A percentile compares a stretch with the other conserved stretches of the same genome.
Evolutionary conservation across 2,888 invertebrate genomes (phyloP).

Genomic region (Volucella zonaria): DNA sequence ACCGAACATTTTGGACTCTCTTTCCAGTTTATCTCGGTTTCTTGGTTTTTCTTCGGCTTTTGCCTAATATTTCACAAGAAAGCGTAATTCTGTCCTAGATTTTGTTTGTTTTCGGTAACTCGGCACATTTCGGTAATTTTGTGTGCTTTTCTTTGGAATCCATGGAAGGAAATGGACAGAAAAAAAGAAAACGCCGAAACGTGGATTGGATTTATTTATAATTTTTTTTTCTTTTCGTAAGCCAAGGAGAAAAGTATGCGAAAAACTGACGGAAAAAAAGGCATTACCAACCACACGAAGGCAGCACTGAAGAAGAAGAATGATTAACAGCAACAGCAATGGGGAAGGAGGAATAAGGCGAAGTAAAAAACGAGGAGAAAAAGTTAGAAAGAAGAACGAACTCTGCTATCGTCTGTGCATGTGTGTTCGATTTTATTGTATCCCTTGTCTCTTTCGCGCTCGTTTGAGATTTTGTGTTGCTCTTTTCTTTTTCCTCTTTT

Average conservation of each 20-base stretch:
- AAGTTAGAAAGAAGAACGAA: neutral
- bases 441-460: constrained; percentile 15
- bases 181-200: neutral
- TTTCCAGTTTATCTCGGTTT: neutral
- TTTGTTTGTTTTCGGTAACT: constrained; percentile 17
- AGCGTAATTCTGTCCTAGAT: constrained; percentile 36
- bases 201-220: constrained; percentile 22
- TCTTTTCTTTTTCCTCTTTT: neutral
- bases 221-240: constrained; percentile 5
- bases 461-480: constrained; percentile 8
- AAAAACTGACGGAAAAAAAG: constrained; percentile 20
- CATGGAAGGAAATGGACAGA: neutral
- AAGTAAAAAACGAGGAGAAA: neutral
- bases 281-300: neutral
- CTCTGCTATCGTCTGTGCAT: neutral
- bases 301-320: constrained; percentile 7
- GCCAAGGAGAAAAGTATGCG: constrained; percentile 8
- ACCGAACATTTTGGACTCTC: no score
- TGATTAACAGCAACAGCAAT: neutral
- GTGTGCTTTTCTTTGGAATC: constrained; percentile 18
- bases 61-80: constrained; percentile 42
- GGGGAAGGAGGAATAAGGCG: no score
- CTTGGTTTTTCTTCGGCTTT: neutral
- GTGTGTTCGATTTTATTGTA: neutral
- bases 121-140: neutral